Conservation (phyloP, 1,140 invertebrate genomes). For the Habropoda laboriosa region DNA sequence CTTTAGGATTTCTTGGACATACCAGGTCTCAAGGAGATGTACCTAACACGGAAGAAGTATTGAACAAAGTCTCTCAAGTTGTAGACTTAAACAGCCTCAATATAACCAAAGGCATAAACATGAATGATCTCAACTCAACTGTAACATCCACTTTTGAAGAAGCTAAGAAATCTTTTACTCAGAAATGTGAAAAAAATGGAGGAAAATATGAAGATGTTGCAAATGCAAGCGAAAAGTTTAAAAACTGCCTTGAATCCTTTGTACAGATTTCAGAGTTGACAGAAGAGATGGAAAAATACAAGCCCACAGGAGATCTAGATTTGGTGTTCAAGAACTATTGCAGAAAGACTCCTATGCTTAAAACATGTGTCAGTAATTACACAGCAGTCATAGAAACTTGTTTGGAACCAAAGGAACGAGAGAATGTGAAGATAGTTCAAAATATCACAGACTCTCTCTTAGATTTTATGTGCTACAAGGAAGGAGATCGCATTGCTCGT, state of each 20-base stretch:
- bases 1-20: conserved; percentile 50
- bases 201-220: conserved; percentile 72
- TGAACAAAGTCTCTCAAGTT: conserved; percentile 58
- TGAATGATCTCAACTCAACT: conserved; percentile 65
- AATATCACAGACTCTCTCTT: conserved; percentile 86
- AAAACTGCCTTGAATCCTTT: conserved; percentile 79
- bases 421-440: conserved; percentile 83
- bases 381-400: conserved; percentile 84
- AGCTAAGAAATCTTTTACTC: conserved; percentile 70
- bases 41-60: conserved; percentile 33
- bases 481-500: conserved; percentile 91
- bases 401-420: conserved; percentile 84
- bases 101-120: conserved; percentile 48
- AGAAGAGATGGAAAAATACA: conserved; percentile 84
- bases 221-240: conserved; percentile 69
- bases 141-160: conserved; percentile 70
- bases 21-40: conserved; percentile 34
- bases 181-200: conserved; percentile 80
- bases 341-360: conserved; percentile 83
- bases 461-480: conserved; percentile 88
- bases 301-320: conserved; percentile 84
- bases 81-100: conserved; percentile 63
- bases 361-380: conserved; percentile 84
- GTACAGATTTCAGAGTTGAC: conserved; percentile 82
- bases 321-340: conserved; percentile 88